Percentiles rank a stretch among this genome's conserved stretches.
Conservation (phyloP, 2,888 invertebrate genomes). For the Tanypteryx hageni region DNA sequence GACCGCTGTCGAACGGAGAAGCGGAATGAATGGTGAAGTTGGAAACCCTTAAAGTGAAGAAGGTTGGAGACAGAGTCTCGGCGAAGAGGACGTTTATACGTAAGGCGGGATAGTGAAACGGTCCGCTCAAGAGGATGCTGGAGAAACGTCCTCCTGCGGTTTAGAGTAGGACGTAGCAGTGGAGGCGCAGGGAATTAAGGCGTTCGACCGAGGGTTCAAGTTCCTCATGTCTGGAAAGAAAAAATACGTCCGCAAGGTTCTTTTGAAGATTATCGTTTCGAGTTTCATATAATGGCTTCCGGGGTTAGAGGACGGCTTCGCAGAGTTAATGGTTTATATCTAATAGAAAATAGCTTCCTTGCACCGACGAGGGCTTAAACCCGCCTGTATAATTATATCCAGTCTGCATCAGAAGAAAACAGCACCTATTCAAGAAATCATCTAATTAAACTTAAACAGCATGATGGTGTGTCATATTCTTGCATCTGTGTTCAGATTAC, state of each 20-base stretch:
- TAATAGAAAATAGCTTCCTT: no score
- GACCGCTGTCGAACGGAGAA: background rate
- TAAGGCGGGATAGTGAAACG: background rate
- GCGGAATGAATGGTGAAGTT: background rate
- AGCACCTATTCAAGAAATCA: no score
- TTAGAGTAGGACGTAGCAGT: no score
- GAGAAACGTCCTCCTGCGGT: background rate
- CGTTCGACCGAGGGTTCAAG: background rate
- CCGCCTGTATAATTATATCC: no score
- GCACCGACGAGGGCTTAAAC: no score
- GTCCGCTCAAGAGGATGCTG: background rate
- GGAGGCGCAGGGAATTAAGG: background rate
- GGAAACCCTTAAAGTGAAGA: background rate
- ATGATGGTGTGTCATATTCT: no score
- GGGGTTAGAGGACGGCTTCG: no score
- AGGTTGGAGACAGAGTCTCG: background rate
- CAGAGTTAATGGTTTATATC: no score
- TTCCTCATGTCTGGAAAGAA: background rate
- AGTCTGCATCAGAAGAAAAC: no score
- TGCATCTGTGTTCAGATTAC: no score
- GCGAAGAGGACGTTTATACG: background rate
- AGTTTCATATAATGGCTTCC: background rate
- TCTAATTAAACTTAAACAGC: no score
- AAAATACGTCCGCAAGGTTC: background rate
- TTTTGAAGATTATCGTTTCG: background rate